phyloP scores from a whole-genome alignment of 1,140 invertebrate species.

The Pristionchus pacificus region DNA sequence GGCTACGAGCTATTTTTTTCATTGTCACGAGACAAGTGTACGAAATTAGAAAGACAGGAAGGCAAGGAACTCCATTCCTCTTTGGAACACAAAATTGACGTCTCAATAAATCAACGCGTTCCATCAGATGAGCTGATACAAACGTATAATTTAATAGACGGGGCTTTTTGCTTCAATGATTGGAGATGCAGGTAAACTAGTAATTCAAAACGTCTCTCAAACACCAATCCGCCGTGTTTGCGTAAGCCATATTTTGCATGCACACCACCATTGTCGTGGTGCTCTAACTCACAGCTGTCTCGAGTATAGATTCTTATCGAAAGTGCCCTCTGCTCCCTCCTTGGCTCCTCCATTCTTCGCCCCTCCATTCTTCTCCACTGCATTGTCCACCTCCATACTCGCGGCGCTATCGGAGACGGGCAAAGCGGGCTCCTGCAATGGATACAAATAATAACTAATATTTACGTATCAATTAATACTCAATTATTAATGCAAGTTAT shows the following conservation, averaged over 20 bases:
- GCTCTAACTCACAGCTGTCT: constrained; percentile 47
- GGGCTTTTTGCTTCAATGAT: no score
- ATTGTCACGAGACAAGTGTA: constrained; percentile 7
- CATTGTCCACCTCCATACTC: not conserved
- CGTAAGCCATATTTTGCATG: no score
- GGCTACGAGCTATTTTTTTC: not conserved
- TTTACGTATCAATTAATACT: not conserved
- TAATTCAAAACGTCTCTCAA: no score
- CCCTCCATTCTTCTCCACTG: not conserved
- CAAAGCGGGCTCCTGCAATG: not conserved
- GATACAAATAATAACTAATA: not conserved
- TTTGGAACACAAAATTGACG: not conserved
- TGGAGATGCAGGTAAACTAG: no score
- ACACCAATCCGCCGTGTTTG: no score
- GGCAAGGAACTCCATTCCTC: no score
- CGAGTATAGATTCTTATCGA: constrained; percentile 52
- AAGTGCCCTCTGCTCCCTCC: constrained; percentile 4
- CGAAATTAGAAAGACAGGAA: not conserved
- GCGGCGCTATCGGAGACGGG: no score
- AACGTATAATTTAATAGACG: no score
- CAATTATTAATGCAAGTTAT: not conserved
- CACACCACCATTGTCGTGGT: no score
- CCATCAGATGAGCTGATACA: not conserved
- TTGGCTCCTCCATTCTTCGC: constrained; percentile 13
- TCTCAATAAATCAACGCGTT: not conserved